Conservation (phyloP, 2,888 invertebrate species). For the Oscheius sp. region DNA sequence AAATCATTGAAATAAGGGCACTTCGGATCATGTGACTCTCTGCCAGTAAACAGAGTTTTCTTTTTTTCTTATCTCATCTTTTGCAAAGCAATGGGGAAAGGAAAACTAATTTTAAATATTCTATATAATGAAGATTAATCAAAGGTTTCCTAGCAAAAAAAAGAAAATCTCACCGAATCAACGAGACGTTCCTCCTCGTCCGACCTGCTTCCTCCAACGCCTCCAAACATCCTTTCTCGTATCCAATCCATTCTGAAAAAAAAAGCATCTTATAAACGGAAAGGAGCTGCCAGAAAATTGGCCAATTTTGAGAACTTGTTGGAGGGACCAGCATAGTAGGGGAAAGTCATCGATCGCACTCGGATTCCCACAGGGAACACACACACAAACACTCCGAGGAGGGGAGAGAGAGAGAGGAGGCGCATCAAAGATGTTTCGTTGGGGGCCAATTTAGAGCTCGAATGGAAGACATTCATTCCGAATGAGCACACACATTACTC, state of each 20-base stretch:
- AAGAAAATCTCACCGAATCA: constrained; percentile 12
- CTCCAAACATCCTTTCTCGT: constrained; percentile 22
- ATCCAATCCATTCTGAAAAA: constrained; percentile 24
- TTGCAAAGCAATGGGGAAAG: too few species aligned
- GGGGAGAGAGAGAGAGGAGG: neutral
- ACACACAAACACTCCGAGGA: constrained; percentile 13
- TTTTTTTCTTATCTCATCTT: too few species aligned
- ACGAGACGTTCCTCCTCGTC: constrained; percentile 23
- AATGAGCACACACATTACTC: constrained; percentile 13
- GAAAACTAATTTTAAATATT: too few species aligned
- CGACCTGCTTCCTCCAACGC: too few species aligned
- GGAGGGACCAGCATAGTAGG: constrained; percentile 22
- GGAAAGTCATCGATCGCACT: constrained; percentile 26
- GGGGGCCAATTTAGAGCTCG: neutral
- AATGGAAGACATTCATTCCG: constrained; percentile 11
- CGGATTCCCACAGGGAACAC: constrained; percentile 14
- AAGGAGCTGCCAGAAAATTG: constrained; percentile 3
- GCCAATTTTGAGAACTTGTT: neutral
- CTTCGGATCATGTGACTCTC: too few species aligned
- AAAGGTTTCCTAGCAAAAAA: constrained; percentile 17
- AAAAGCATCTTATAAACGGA: constrained; percentile 13
- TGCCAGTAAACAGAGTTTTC: too few species aligned
- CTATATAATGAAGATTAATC: constrained; percentile 25
- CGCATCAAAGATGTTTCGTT: constrained; percentile 10
- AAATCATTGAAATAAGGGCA: too few species aligned